phyloP scores from a whole-genome alignment of 2,888 invertebrate genomes.

The Hydropsyche betteni region DNA sequence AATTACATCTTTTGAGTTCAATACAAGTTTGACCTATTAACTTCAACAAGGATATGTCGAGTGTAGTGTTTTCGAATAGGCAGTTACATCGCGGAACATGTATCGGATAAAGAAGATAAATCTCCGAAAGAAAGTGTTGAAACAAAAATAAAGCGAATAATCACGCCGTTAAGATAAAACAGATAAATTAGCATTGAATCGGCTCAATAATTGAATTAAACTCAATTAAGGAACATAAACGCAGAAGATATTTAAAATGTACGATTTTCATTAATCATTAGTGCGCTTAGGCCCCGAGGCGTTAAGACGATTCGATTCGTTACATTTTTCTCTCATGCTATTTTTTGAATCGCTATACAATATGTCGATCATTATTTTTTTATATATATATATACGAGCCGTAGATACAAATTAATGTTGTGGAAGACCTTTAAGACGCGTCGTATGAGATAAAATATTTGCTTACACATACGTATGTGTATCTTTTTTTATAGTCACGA shows the following conservation, averaged over 20 bases:
- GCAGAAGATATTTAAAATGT: constrained; percentile 7
- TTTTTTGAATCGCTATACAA: background rate
- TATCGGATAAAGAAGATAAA: background rate
- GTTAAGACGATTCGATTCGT: constrained; percentile 21
- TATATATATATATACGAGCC: background rate
- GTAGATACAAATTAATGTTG: constrained; percentile 29
- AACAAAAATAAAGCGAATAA: background rate
- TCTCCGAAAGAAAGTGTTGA: background rate
- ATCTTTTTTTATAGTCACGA: constrained; percentile 25
- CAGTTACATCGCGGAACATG: constrained; percentile 4
- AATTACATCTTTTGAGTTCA: too few species aligned
- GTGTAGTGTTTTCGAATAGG: background rate
- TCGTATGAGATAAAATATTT: constrained; percentile 26
- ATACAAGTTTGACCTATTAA: constrained; percentile 13
- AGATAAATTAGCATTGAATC: constrained; percentile 8
- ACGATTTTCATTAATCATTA: constrained; percentile 22
- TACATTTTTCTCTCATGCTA: constrained; percentile 14
- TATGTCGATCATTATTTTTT: constrained; percentile 23
- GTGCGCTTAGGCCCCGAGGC: background rate
- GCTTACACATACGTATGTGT: background rate
- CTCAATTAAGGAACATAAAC: constrained; percentile 13
- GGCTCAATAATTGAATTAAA: constrained; percentile 6
- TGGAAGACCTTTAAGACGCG: constrained; percentile 23
- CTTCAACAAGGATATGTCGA: background rate
- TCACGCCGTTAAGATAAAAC: background rate